Base-by-base conservation (phyloP, 2,113 vertebrate species). In the Centropus unirufus region DNA sequence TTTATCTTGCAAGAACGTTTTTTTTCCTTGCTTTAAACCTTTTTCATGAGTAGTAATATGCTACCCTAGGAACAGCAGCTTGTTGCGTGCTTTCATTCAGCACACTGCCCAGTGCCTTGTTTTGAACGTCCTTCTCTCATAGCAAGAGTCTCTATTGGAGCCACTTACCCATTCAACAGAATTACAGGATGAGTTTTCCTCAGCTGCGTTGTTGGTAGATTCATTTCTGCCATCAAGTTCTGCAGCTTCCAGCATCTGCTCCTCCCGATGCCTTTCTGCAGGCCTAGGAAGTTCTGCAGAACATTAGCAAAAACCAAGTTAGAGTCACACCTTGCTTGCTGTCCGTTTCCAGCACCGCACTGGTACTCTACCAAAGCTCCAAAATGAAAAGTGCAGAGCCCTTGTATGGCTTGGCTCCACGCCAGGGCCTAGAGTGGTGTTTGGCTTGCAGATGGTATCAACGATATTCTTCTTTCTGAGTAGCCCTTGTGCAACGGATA, bases 131-230 rank as follows among this genome's bases (percentile, higher is more conserved):
- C 23, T 81, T 55, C 51, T 44, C 52, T 76, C 46, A 51, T 2
- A 72, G 51, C 0, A 3, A 58, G 13, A 88, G 5, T 17, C 57
- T 51, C 63, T 51, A 64, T 67, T 69, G 22, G 89, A 92, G 55
- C 30, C 11, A 34, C 97, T 92, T 92, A 97, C 94, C 96, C 97
- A 97, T 81, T 83, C 70, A 42, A 63, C 54, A 72, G 92, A 87
- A 82, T 75, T 40, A 23, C 13, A 23, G 3, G 52, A 55, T 55
- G 76, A 61, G 23, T 44, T 83, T 73, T 94, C 85, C 69, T 90
- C 95, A 66, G 73, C 61, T 69, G n/a, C 78, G 76, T 85, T 46
- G 0, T 44, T 66, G 26, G 21, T 68, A 36, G 44, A 36, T 68
- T 94, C 70, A 61, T 90, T 79, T 90, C 46, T 81, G 27, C 30